These are phyloP conservation scores for Antrozous pallidus DNA, from an alignment of 2,797 vertebrate species.

Conservation along the genomic window DNA sequence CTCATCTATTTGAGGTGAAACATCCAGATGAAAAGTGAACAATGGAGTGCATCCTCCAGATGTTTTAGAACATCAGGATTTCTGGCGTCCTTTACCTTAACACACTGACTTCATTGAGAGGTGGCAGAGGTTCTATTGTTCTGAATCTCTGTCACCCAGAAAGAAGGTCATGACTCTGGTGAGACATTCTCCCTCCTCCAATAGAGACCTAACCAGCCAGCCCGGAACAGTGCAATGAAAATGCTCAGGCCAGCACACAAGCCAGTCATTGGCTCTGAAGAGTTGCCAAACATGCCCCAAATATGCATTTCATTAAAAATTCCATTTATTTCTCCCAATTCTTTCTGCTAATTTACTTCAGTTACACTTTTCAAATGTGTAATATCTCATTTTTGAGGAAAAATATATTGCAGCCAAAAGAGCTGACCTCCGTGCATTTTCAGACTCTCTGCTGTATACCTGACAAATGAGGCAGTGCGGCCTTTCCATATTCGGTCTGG, in stretches of 20 bases:
- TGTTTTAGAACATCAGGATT: background rate
- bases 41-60: background rate
- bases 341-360: constrained; percentile 68
- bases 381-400: constrained; percentile 78
- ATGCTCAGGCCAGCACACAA: background rate
- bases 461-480: constrained; percentile 86
- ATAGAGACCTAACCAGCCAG: background rate
- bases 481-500: constrained; percentile 84
- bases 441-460: constrained; percentile 83
- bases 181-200: background rate
- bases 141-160: constrained; percentile 29
- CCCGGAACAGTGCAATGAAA: background rate
- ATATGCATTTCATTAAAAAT: background rate
- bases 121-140: constrained; percentile 11
- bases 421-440: constrained; percentile 89
- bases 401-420: constrained; percentile 80
- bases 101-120: constrained; percentile 24
- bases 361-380: constrained; percentile 70
- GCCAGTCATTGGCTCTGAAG: background rate
- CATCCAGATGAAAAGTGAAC: background rate
- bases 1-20: background rate
- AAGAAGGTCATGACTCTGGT: constrained; percentile 22
- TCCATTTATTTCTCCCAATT: constrained; percentile 65
- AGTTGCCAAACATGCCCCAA: background rate
- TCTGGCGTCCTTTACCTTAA: background rate